A percentile compares a stretch with the other conserved stretches of the same genome.
phyloP scores from a whole-genome alignment of 2,797 vertebrate genomes.

The Prionace glauca region DNA sequence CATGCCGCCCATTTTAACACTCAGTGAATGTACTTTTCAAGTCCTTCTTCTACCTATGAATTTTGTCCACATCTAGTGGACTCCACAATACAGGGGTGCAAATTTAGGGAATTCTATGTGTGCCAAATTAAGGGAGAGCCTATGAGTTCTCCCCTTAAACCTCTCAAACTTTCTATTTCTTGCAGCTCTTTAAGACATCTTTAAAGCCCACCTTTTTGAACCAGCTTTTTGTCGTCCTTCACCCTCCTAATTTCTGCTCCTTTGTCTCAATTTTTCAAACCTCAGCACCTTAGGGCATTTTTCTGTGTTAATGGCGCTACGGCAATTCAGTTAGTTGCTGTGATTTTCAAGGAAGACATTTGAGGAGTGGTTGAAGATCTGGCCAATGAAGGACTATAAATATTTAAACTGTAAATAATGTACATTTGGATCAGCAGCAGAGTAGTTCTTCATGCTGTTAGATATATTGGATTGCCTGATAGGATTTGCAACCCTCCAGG shows the following conservation, averaged over 20 bases:
- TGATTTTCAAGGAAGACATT: background rate
- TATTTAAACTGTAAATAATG: background rate
- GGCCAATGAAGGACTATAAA: background rate
- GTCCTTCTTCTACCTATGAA: too few species aligned
- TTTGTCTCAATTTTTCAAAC: background rate
- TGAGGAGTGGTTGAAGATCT: background rate
- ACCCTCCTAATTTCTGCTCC: background rate
- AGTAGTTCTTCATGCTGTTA: background rate
- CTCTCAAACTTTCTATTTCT: background rate
- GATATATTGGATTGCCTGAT: background rate
- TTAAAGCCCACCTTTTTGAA: background rate
- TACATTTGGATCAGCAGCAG: background rate
- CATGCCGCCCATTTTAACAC: too few species aligned
- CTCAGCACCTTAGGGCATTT: background rate
- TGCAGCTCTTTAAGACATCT: background rate
- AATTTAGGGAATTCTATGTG: too few species aligned
- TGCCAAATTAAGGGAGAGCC: too few species aligned
- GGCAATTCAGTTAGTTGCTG: background rate
- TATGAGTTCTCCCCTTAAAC: background rate
- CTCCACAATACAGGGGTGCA: too few species aligned
- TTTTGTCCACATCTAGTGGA: too few species aligned
- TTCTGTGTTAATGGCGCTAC: background rate
- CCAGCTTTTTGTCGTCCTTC: background rate
- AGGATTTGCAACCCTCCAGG: too few species aligned
- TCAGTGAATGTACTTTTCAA: too few species aligned